Evolutionary conservation across 2,113 vertebrate genomes (phyloP), one percentile per base, ranked within the genome.

Genomic region (Mobula hypostoma): DNA sequence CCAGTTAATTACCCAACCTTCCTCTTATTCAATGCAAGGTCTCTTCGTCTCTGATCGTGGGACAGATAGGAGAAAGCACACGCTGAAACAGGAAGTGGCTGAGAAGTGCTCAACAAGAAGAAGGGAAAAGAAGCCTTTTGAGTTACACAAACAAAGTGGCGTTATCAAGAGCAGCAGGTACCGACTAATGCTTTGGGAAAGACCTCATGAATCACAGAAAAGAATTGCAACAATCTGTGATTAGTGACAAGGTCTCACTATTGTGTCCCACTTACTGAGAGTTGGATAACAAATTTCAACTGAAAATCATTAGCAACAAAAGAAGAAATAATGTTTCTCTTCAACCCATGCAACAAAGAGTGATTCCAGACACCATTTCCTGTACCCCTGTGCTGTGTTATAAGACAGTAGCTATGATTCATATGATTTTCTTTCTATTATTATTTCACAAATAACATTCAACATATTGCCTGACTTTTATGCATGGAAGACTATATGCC

Each of bases 1-100:
- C 91, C 91, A 93, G 91, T 93, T 93, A 93, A 93, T 93, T 74
- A 93, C 70, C 91, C 27, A 70, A 76, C 68, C 70, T 93, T 93
- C 91, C 91, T 93, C 91, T 56, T 24, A 93, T 93, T 93, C 91
- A 93, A 74, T 56, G 40, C 68, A 93, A 93, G 91, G 91, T 48
- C 36, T 70, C 70, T 93, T 29, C 48, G 91, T 93, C 91, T 40
- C 32, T 48, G 91, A 74, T 93, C 61, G 68, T 15, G 27, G 68
- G 70, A 24, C 27, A 93, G 91, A 93, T 93, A 93, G 91, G 36
- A 74, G 68, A 74, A 56, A 74, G 91, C 70, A 48, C 91, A 68
- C 40, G 36, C 36, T 74, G 36, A 93, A 93, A 93, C 70, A 93
- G 91, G 91, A 93, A 93, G 70, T 56, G 24, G 68, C 91, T 74